These are phyloP conservation scores for Ctenochaetus hawaiiensis DNA, from an alignment of 2,797 vertebrate genomes.

Conservation along the genomic window DNA sequence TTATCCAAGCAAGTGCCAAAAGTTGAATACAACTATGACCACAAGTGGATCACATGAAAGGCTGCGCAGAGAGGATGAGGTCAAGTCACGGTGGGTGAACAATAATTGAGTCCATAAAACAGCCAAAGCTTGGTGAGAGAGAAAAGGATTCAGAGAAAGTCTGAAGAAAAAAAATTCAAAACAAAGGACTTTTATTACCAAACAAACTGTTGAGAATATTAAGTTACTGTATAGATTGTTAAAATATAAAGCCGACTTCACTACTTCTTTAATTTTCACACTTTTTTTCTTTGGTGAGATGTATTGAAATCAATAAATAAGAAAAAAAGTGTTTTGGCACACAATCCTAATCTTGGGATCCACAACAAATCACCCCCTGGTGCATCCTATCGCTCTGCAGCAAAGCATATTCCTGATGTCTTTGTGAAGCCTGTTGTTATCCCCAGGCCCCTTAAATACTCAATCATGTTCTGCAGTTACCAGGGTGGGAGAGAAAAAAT, in stretches of 20 bases:
- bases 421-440: slow-evolving; percentile 56
- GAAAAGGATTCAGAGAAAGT: slow-evolving; percentile 18
- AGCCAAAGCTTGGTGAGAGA: slow-evolving; percentile 12
- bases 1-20: neutral
- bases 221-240: slow-evolving; percentile 1
- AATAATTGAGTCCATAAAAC: slow-evolving; percentile 25
- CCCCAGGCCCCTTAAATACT: slow-evolving; percentile 60
- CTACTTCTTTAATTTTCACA: neutral
- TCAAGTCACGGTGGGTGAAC: slow-evolving; percentile 20
- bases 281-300: neutral
- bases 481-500: slow-evolving; percentile 36
- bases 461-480: slow-evolving; percentile 62
- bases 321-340: slow-evolving; percentile 22
- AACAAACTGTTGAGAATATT: slow-evolving; percentile 9
- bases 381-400: slow-evolving; percentile 50
- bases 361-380: slow-evolving; percentile 46
- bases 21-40: slow-evolving; percentile 2
- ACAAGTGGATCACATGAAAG: neutral
- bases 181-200: slow-evolving; percentile 6
- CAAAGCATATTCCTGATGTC: slow-evolving; percentile 52
- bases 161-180: slow-evolving; percentile 7
- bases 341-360: slow-evolving; percentile 34
- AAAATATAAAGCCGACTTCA: slow-evolving; percentile 9
- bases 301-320: neutral
- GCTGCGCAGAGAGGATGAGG: slow-evolving; percentile 2